Conservation (phyloP, 53 echinoderm and acorn worm species). For the Hippasteria phrygiana region DNA sequence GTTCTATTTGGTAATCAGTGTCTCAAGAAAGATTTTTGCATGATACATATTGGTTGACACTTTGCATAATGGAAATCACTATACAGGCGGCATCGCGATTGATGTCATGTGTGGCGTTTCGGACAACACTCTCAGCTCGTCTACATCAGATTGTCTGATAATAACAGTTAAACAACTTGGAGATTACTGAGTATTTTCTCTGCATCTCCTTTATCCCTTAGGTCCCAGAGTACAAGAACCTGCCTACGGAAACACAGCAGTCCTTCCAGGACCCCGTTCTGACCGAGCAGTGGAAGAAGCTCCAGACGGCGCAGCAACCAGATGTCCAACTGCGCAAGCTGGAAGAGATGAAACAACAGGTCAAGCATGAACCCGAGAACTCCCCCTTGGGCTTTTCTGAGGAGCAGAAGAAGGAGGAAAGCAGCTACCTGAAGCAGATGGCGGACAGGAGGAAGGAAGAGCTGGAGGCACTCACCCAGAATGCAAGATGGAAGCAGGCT, state of each 20-base stretch:
- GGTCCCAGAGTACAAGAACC: slow-evolving; percentile 86
- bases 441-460: slow-evolving; percentile 75
- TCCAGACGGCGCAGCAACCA: slow-evolving; percentile 79
- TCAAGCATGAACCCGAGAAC: slow-evolving; percentile 56
- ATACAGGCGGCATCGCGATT: too few species aligned
- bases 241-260: slow-evolving; percentile 87
- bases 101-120: too few species aligned
- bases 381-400: slow-evolving; percentile 76
- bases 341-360: slow-evolving; percentile 72
- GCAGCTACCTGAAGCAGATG: slow-evolving; percentile 87
- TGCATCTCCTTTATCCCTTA: neutral
- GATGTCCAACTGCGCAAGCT: slow-evolving; percentile 82
- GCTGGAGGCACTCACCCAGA: slow-evolving; percentile 76
- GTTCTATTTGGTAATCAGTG: too few species aligned
- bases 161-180: neutral
- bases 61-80: too few species aligned
- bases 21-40: too few species aligned
- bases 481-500: slow-evolving; percentile 94
- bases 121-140: too few species aligned
- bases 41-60: too few species aligned
- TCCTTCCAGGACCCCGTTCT: slow-evolving; percentile 80
- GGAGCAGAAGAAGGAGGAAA: slow-evolving; percentile 72
- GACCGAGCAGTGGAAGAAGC: slow-evolving; percentile 83
- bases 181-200: too few species aligned
- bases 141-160: too few species aligned